These are phyloP conservation scores for Sesamia inferens DNA, from an alignment of 2,888 invertebrate species.

Conservation along the genomic window DNA sequence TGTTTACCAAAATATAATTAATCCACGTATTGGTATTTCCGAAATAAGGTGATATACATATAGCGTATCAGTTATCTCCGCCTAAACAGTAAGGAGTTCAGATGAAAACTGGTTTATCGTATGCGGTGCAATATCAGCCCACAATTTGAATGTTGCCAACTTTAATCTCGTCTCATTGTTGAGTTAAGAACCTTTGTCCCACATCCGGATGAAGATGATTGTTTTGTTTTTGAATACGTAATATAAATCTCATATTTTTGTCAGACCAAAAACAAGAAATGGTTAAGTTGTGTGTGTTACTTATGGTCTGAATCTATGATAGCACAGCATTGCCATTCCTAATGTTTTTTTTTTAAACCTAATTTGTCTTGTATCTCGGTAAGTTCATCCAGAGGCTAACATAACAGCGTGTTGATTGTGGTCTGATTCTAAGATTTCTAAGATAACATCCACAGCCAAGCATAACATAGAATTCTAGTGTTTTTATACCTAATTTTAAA, in stretches of 20 bases:
- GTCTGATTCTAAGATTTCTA: not conserved
- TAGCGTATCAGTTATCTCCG: constrained; percentile 27
- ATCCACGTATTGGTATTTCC: not conserved
- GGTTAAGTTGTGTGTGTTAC: not conserved
- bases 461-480: not conserved
- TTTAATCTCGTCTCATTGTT: constrained; percentile 30
- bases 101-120: constrained; percentile 48
- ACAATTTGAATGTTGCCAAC: constrained; percentile 45
- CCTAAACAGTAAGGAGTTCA: constrained; percentile 36
- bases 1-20: not conserved
- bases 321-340: not conserved
- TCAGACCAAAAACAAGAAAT: too few species aligned
- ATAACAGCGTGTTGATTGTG: not conserved
- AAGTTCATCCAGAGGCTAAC: not conserved
- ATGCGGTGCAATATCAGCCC: constrained; percentile 32
- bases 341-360: not conserved
- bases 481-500: not conserved
- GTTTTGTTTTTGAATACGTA: constrained; percentile 13
- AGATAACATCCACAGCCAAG: not conserved
- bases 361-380: not conserved
- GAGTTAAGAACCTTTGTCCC: constrained; percentile 19
- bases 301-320: not conserved
- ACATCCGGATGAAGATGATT: constrained; percentile 3
- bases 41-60: constrained; percentile 20
- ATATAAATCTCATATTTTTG: not conserved